These are phyloP conservation scores for Cacatua alba DNA, from an alignment of 2,113 vertebrate genomes.

Conservation along the genomic window DNA sequence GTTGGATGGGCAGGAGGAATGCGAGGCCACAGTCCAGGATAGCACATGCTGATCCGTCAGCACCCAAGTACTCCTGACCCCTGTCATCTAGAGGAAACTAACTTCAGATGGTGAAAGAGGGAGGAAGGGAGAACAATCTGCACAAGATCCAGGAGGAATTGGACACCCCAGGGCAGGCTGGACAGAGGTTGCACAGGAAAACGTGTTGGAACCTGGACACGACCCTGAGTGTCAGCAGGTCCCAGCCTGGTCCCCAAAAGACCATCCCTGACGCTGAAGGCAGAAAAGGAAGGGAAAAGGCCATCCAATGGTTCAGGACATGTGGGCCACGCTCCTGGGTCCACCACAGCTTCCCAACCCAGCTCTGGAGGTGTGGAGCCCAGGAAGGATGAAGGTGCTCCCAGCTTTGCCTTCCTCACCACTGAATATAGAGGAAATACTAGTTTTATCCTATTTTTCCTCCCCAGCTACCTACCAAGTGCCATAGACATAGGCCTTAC, in stretches of 20 bases:
- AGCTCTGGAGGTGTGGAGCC: rapidly evolving
- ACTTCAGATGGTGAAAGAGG: background rate
- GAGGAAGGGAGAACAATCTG: background rate
- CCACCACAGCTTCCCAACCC: background rate
- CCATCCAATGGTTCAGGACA: rapidly evolving
- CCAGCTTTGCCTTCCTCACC: background rate
- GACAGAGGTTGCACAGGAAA: background rate
- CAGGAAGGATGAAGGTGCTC: background rate
- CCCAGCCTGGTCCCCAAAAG: background rate
- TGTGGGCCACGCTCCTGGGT: background rate
- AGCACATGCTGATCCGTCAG: background rate
- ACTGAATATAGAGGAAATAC: background rate
- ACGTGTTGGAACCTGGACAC: background rate
- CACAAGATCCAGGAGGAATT: rapidly evolving
- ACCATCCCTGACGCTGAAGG: background rate
- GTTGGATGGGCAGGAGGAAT: background rate
- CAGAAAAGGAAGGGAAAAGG: background rate
- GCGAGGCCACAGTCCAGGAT: background rate
- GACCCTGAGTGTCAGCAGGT: too few relatives aligned
- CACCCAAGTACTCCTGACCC: background rate
- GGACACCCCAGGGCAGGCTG: rapidly evolving
- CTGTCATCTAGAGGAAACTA: conserved; percentile 28
- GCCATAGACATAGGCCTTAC: background rate
- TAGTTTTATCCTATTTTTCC: background rate
- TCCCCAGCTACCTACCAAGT: rapidly evolving